These are phyloP conservation scores for Sinodicranocentrus sp. DNA, from an alignment of 2,888 invertebrate genomes.

Conservation along the genomic window DNA sequence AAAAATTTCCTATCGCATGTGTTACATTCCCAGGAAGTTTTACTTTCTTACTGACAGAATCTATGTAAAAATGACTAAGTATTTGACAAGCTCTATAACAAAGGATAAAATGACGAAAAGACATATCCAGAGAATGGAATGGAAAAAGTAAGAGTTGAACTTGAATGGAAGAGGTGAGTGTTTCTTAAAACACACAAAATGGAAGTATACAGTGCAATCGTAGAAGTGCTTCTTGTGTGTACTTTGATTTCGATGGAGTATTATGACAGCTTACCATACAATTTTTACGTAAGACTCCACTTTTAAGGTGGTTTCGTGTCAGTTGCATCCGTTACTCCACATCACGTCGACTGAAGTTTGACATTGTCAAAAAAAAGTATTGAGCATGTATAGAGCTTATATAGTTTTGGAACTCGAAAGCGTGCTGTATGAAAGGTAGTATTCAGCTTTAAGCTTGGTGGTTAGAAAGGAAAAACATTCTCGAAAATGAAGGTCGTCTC, in stretches of 20 bases:
- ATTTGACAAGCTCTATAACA: conserved; percentile 69
- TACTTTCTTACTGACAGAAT: conserved; percentile 66
- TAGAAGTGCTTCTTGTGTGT: no score
- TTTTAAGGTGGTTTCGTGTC: conserved; percentile 53
- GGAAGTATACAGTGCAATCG: background rate
- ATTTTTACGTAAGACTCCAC: conserved; percentile 4
- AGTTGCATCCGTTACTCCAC: conserved; percentile 39
- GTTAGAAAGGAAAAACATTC: background rate
- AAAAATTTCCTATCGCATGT: conserved; percentile 65
- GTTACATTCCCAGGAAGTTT: conserved; percentile 72
- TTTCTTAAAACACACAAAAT: conserved; percentile 13
- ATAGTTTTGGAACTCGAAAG: no score
- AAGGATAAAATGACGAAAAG: conserved; percentile 22
- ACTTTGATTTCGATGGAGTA: conserved; percentile 15
- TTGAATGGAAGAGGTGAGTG: conserved; percentile 39
- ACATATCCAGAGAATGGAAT: background rate
- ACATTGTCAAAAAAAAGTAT: conserved; percentile 20
- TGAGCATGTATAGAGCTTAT: background rate
- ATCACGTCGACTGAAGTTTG: conserved; percentile 16
- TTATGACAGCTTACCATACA: background rate
- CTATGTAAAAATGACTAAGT: conserved; percentile 70
- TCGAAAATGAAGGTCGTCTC: conserved; percentile 20
- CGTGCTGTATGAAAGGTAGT: background rate
- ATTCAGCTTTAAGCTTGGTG: background rate
- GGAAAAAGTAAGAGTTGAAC: conserved; percentile 47